Evolutionary conservation across 2,888 invertebrate genomes (phyloP).

Genomic region (Sicus ferrugineus): DNA sequence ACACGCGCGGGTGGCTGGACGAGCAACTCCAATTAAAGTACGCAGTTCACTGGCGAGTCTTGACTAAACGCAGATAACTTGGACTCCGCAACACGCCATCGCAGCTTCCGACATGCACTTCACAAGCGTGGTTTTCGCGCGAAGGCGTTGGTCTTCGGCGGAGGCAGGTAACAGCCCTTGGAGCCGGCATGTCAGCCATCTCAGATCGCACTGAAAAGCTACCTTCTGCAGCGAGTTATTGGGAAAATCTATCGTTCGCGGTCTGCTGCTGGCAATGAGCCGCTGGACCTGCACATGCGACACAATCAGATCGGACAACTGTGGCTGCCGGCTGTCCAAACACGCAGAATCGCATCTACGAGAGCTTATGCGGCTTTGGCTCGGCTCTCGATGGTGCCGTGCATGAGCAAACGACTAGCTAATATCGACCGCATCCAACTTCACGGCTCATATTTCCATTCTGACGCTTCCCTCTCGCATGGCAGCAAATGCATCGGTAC

Average conservation of each 20-base stretch:
- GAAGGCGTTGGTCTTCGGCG: conserved; percentile 6
- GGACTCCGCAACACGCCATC: conserved; percentile 16
- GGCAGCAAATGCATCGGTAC: background rate
- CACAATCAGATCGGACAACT: conserved; percentile 34
- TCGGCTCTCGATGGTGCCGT: background rate
- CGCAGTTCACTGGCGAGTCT: conserved; percentile 17
- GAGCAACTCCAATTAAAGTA: conserved; percentile 29
- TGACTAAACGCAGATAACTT: conserved; percentile 23
- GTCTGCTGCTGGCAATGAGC: background rate
- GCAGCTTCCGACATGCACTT: conserved; percentile 23
- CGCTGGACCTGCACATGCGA: conserved; percentile 18
- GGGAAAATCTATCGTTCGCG: conserved; percentile 29
- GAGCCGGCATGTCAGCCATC: background rate
- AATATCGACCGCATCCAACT: background rate
- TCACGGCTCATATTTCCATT: background rate
- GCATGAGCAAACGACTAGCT: background rate
- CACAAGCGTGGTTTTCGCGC: conserved; percentile 6
- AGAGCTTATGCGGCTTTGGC: background rate
- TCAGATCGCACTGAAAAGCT: background rate
- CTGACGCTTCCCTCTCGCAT: background rate
- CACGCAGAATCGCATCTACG: conserved; percentile 23
- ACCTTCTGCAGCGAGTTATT: conserved; percentile 11
- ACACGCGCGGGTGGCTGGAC: background rate
- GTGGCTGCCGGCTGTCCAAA: conserved; percentile 3
- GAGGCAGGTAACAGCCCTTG: background rate